Base-by-base conservation (phyloP, 2,888 invertebrate species). In the Morpho achilles region DNA sequence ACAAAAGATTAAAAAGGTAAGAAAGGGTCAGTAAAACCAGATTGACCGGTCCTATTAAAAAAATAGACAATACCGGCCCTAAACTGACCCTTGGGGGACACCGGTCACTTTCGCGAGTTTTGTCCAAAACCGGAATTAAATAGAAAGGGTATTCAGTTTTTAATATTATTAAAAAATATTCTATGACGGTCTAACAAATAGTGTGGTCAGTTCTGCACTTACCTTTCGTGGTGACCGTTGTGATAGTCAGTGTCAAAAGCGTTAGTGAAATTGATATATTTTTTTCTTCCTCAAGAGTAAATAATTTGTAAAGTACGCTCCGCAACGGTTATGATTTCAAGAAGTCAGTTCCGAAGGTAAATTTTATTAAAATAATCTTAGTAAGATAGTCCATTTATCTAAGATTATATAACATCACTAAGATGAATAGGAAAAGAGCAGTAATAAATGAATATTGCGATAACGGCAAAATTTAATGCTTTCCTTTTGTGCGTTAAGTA, bases 11-110 rank as follows among this genome's bases (percentile, higher is more conserved):
- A 72, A 77, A 81, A 80, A 82, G 79, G 79, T 74, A 87, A 85
- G 86, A 77, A 87, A 87, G 89, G 89, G 88, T 88, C 88, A 88
- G 79, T 68, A 52, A 67, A 87, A 88, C 87, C 84, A 84, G 89
- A 88, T 87, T 90, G 86, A 85, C 86, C 85, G 85, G 84, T 85
- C 77, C 79, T 77, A 80, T 82, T 78, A 78, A 79, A 79, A 77
- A 75, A 79, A 82, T 79, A 80, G 78, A 84, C 83, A 86, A 85
- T 82, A 77, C 73, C 74, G 77, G 79, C 58, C 68, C 78, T 76
- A 81, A 69, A 69, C 67, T 87, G 87, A 88, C 89, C 88, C 88
- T 75, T 83, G 78, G 77, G 84, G 82, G 75, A 84, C 82, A 79
- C 84, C 85, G 87, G 86, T 84, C 87, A 87, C 74, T 85, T 79